A percentile compares a stretch with the other conserved stretches of the same genome.
These are phyloP conservation scores for Cotesia chilonis DNA, from an alignment of 1,140 invertebrate genomes.

Conservation along the genomic window DNA sequence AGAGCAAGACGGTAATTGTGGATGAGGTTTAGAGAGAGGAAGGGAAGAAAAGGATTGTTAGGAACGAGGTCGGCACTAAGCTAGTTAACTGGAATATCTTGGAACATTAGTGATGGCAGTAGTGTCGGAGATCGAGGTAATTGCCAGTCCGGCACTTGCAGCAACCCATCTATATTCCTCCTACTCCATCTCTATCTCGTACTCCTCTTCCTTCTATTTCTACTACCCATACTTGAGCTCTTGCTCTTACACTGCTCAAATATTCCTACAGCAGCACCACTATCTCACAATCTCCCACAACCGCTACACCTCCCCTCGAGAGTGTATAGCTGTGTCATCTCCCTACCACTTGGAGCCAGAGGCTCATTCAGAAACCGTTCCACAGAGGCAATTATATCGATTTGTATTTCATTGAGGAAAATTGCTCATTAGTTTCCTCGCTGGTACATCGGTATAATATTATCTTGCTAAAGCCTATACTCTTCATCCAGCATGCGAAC, in stretches of 20 bases:
- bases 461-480: too few species aligned
- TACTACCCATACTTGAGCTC: too few species aligned
- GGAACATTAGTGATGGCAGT: slow-evolving; percentile 15
- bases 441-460: too few species aligned
- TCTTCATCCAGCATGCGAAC: too few species aligned
- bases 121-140: slow-evolving; percentile 25
- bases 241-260: too few species aligned
- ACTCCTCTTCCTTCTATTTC: background rate
- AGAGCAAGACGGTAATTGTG: too few species aligned
- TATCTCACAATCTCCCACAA: too few species aligned
- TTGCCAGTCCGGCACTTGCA: slow-evolving; percentile 14
- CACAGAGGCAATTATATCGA: slow-evolving; percentile 3
- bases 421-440: slow-evolving; percentile 1
- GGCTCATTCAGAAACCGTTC: background rate
- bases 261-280: too few species aligned
- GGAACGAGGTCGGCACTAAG: background rate
- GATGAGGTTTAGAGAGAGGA: too few species aligned
- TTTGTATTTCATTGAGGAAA: slow-evolving; percentile 23
- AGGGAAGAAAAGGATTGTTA: background rate
- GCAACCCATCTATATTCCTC: slow-evolving; percentile 3
- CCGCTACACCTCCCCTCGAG: too few species aligned
- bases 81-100: slow-evolving; percentile 24
- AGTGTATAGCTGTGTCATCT: too few species aligned
- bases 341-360: too few species aligned
- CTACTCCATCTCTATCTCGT: background rate